Evolutionary conservation across 2,888 invertebrate species (phyloP), one percentile per base, ranked within the genome.

Genomic region (Heliconius ethilla): DNA sequence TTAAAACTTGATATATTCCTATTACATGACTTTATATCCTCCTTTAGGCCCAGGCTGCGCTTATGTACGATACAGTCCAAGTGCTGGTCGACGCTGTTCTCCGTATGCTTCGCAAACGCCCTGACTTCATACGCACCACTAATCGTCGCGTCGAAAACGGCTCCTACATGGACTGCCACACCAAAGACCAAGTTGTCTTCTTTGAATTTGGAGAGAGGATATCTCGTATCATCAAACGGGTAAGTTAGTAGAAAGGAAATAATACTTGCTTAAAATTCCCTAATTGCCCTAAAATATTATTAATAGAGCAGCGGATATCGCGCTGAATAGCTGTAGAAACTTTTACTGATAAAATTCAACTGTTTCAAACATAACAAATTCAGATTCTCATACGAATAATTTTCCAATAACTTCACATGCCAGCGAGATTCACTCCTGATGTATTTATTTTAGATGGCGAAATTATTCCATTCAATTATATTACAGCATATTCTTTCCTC

Each of bases 21-120:
- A 51, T 51, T 51, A 51, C 18, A 51, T 51, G 18, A 51, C 0
- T 51, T 18, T 2, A 51, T 22, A 51, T 51, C 51, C 51, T 40
- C 1, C 89, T 11, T 67, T 40, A 98, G 98, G 98, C 99, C 7
- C 97, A 98, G 91, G 98, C 98, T 0, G 99, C 99, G 1, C 95
- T 99, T 82, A 98, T 98, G 96, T 98, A 98, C 90, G 99, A 99
- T 87, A 97, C 98, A 0, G 97, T 98, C 13, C 97, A 97, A 86
- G 98, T 99, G 0, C 94, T 99, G 65, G 96, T 98, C 37, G 98
- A 98, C 87, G 97, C 98, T n/a, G 97, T 99, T 85, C 96, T 97
- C 87, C 97, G 97, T 86, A 95, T 98, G 83, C 90, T 97, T 76
- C 95, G 97, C 83, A 97, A 97, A 92, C 97, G 97, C 87, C 97